A percentile compares a stretch with the other conserved stretches of the same genome.
Conservation (phyloP, 2,888 invertebrate species). For the Orchesellides sinensis region DNA sequence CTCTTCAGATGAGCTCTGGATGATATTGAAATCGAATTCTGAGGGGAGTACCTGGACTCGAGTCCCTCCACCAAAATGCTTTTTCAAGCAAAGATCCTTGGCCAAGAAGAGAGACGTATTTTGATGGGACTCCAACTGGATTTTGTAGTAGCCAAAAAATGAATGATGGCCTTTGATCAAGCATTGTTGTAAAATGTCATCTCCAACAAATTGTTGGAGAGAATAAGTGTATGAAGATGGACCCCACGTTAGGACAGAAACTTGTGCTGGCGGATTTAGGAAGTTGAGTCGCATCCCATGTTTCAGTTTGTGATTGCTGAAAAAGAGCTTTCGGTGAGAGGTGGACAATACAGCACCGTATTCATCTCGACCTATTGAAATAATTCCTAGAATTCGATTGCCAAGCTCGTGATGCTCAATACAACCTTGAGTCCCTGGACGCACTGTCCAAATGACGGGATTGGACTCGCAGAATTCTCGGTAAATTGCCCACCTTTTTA, state of each 20-base stretch:
- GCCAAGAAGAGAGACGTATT: constrained; percentile 49
- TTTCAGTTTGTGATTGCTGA: constrained; percentile 54
- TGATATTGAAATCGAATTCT: constrained; percentile 55
- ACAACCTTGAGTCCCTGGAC: constrained; percentile 60
- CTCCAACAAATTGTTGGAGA: constrained; percentile 21
- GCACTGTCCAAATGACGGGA: constrained; percentile 66
- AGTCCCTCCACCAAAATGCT: background rate
- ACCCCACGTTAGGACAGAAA: constrained; percentile 62
- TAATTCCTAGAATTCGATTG: constrained; percentile 47
- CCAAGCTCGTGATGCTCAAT: constrained; percentile 29
- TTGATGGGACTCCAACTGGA: constrained; percentile 19
- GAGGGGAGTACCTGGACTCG: constrained; percentile 45
- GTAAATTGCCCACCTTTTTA: constrained; percentile 71
- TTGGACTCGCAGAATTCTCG: constrained; percentile 62
- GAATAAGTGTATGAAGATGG: constrained; percentile 15
- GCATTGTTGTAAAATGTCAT: constrained; percentile 46
- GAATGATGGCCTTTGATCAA: constrained; percentile 54
- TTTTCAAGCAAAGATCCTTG: constrained; percentile 37
- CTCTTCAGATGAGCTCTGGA: constrained; percentile 34
- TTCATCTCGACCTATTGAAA: constrained; percentile 52
- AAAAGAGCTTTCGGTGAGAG: constrained; percentile 47
- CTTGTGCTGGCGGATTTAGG: constrained; percentile 41
- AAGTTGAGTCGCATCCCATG: constrained; percentile 50
- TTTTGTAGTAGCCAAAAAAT: constrained; percentile 60
- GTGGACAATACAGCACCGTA: constrained; percentile 56